Evolutionary conservation across 2,113 vertebrate species (phyloP).

Genomic region (Stictonetta naevosa): DNA sequence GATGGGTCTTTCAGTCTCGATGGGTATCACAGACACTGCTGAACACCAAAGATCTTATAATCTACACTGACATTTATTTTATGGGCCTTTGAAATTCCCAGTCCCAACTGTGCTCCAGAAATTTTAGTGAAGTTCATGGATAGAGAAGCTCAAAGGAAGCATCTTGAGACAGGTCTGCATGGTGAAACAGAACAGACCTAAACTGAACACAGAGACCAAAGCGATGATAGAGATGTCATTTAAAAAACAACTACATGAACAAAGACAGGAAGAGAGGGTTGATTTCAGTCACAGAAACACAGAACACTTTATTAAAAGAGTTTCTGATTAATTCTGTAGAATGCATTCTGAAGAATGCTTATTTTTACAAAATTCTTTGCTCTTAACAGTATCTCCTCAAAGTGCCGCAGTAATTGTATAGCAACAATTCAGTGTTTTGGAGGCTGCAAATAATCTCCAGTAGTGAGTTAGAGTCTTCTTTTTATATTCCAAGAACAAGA

Average conservation of each 20-base stretch:
- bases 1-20: background rate
- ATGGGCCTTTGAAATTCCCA: background rate
- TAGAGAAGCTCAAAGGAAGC: background rate
- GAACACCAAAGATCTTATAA: background rate
- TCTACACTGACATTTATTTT: no score
- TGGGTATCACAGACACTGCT: background rate
- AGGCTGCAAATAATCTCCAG: slow-evolving; percentile 18
- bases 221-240: background rate
- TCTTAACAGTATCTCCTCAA: background rate
- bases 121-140: background rate
- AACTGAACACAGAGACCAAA: background rate
- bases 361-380: slow-evolving; percentile 10
- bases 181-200: background rate
- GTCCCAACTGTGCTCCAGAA: background rate
- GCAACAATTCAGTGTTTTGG: background rate
- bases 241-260: background rate
- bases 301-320: background rate
- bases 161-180: background rate
- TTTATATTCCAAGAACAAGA: slow-evolving; percentile 7
- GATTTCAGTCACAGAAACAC: background rate
- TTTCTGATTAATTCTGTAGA: background rate
- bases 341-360: background rate
- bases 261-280: background rate
- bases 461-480: background rate
- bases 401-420: slow-evolving; percentile 24